Evolutionary conservation across 2,797 vertebrate genomes (phyloP).

Genomic region (Rhinichthys osculus): DNA sequence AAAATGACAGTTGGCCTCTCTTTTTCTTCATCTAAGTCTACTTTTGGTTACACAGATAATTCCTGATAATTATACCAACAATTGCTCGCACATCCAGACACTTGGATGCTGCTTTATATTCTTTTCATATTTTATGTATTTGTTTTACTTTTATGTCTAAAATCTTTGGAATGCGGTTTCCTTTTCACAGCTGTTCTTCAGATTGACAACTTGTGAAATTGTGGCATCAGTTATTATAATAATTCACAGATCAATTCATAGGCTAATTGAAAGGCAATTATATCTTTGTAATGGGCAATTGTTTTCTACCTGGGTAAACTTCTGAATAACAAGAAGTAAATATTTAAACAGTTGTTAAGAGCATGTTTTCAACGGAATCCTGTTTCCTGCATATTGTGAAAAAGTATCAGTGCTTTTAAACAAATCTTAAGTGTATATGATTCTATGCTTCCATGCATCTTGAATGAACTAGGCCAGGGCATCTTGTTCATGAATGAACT

Average conservation of each 20-base stretch:
- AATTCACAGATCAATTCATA: slow-evolving; percentile 2
- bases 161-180: neutral
- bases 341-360: slow-evolving; percentile 4
- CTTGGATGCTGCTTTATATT: neutral
- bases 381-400: neutral
- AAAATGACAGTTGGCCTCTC: too few species aligned
- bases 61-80: too few species aligned
- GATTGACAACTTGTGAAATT: neutral
- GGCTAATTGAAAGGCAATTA: neutral
- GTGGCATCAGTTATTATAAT: slow-evolving; percentile 8
- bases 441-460: neutral
- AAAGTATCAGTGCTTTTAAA: neutral
- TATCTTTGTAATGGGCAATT: neutral
- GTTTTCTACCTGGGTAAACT: neutral
- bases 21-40: too few species aligned
- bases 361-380: neutral
- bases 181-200: neutral
- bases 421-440: neutral
- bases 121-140: neutral
- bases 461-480: neutral
- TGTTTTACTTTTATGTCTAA: slow-evolving; percentile 4
- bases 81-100: too few species aligned
- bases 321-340: neutral
- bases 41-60: too few species aligned
- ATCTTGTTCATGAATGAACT: slow-evolving; percentile 4